Percentiles rank a stretch among this genome's conserved stretches.
Evolutionary conservation across 2,113 vertebrate species (phyloP).

Genomic region (Pica pica): DNA sequence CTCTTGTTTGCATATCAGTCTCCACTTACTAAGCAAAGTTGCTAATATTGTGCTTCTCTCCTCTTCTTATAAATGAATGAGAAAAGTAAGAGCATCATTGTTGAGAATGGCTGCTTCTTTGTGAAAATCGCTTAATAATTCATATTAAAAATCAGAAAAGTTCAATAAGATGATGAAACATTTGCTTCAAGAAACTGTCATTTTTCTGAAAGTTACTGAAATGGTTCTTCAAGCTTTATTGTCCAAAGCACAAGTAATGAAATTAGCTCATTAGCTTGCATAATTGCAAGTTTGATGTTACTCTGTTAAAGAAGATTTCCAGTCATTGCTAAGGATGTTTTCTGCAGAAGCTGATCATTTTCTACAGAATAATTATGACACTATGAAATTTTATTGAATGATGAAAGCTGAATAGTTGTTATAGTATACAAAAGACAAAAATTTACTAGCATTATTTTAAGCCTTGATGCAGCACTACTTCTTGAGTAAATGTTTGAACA

Average conservation of each 20-base stretch:
- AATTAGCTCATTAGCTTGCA: not conserved
- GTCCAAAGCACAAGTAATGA: not conserved
- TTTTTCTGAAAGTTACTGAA: slow-evolving; percentile 3
- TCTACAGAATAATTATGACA: not conserved
- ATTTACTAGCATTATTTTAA: not conserved
- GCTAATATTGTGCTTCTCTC: not conserved
- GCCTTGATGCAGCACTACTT: not conserved
- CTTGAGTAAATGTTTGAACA: not conserved
- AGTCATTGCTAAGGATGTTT: not conserved
- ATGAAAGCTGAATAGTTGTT: not conserved
- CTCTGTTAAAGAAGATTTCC: not conserved
- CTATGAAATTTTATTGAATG: not conserved
- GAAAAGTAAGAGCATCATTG: not conserved
- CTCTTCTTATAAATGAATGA: not conserved
- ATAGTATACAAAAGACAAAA: not conserved
- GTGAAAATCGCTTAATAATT: not conserved
- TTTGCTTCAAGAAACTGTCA: not conserved
- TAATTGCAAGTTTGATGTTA: slow-evolving; percentile 8
- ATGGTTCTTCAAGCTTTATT: slow-evolving; percentile 12
- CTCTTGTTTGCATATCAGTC: not conserved
- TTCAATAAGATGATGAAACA: not conserved
- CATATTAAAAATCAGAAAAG: not conserved
- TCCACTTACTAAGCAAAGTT: not conserved
- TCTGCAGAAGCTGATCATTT: not conserved
- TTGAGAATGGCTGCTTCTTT: not conserved